Conservation (phyloP, 2,113 vertebrate species). For the Hylia prasina region DNA sequence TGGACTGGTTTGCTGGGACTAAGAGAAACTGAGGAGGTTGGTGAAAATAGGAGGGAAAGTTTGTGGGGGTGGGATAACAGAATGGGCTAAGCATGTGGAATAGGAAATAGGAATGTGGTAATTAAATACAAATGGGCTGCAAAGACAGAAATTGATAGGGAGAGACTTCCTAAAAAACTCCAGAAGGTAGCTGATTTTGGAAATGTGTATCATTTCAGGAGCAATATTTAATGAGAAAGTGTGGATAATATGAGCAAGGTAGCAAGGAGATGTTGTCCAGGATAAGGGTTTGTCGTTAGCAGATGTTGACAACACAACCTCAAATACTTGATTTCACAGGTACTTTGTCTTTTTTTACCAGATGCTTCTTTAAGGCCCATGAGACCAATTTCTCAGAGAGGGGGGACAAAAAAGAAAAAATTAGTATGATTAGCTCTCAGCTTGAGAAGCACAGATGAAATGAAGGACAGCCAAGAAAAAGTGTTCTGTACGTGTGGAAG, state of each 20-base stretch:
- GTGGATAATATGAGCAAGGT: background rate
- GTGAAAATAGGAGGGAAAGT: background rate
- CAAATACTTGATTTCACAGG: background rate
- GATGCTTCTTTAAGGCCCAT: background rate
- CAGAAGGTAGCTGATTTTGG: background rate
- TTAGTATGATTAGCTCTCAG: background rate
- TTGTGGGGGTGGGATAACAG: accelerated
- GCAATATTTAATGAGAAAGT: background rate
- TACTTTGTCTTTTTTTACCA: background rate
- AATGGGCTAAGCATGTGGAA: background rate
- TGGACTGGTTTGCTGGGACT: background rate
- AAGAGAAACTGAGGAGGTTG: background rate
- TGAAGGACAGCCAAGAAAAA: conserved; percentile 8
- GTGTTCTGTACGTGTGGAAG: background rate
- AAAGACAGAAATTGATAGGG: background rate
- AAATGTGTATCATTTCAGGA: background rate
- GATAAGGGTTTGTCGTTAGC: background rate
- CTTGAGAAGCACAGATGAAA: background rate
- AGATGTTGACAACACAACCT: background rate
- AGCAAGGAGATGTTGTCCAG: background rate
- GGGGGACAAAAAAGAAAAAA: background rate
- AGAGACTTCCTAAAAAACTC: background rate
- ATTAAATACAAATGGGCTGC: background rate
- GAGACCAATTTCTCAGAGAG: background rate
- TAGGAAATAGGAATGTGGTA: background rate